These are phyloP conservation scores for Micromys minutus DNA, from an alignment of 2,113 vertebrate genomes.

Conservation along the genomic window DNA sequence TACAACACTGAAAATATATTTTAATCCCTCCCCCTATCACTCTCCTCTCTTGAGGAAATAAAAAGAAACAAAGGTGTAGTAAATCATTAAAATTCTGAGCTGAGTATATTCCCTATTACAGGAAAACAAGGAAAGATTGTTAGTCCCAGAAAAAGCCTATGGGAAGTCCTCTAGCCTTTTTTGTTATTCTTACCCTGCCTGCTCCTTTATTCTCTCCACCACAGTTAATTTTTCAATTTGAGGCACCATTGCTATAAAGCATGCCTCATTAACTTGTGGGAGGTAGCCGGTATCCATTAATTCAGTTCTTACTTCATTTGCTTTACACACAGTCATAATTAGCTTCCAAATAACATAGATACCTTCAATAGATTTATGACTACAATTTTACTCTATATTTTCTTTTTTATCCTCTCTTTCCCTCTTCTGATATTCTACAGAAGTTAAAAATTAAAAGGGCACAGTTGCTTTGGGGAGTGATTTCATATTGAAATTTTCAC, in stretches of 20 bases:
- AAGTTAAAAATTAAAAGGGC: conserved; percentile 75
- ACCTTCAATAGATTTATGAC: conserved; percentile 87
- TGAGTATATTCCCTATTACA: background rate
- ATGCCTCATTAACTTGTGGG: conserved; percentile 88
- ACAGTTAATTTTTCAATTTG: conserved; percentile 85
- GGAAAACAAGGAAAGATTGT: background rate
- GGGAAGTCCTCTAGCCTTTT: conserved; percentile 49
- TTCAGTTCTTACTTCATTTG: conserved; percentile 89
- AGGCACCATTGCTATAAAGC: conserved; percentile 82
- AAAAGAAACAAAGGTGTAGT: background rate
- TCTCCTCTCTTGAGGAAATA: too few relatives aligned
- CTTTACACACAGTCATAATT: conserved; percentile 89
- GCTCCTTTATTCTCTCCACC: background rate
- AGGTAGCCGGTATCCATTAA: conserved; percentile 86
- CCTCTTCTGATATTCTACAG: conserved; percentile 45
- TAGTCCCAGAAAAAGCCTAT: conserved; percentile 51
- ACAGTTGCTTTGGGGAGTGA: conserved; percentile 51
- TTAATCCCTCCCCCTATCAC: background rate
- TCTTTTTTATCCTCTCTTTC: conserved; percentile 60
- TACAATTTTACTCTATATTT: conserved; percentile 76
- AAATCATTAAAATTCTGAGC: background rate
- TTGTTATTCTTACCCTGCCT: conserved; percentile 15
- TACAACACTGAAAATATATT: conserved; percentile 42
- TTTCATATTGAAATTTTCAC: conserved; percentile 27
- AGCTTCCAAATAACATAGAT: conserved; percentile 87